Conservation (phyloP, 1,140 invertebrate species). For the Ceratosolen solmsi region DNA sequence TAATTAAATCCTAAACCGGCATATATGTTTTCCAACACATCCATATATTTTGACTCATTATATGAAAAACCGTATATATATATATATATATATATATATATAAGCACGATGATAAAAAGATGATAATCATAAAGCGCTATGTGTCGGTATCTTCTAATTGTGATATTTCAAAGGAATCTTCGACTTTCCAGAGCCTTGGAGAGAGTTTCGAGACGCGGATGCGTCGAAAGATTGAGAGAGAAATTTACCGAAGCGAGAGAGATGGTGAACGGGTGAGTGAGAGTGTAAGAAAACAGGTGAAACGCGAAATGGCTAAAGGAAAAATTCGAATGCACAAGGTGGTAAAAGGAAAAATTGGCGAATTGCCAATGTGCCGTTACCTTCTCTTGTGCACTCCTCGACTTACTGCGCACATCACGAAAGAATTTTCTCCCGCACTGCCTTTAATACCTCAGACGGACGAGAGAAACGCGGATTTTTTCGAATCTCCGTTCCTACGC, state of each 20-base stretch:
- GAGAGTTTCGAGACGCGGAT: background rate
- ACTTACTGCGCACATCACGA: background rate
- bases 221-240: background rate
- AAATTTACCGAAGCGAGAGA: background rate
- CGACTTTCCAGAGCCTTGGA: background rate
- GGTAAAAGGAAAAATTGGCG: constrained; percentile 9
- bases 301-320: constrained; percentile 10
- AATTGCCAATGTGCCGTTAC: background rate
- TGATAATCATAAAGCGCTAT: background rate
- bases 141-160: background rate
- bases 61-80: background rate
- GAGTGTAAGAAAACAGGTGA: constrained; percentile 7
- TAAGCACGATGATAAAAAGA: background rate
- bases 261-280: background rate
- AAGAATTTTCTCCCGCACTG: background rate
- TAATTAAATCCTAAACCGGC: background rate
- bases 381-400: background rate
- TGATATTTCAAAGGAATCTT: constrained; percentile 5
- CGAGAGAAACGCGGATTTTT: background rate
- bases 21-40: background rate
- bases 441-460: background rate
- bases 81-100: background rate
- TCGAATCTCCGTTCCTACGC: background rate
- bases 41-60: background rate
- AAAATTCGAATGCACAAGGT: background rate